phyloP scores from a whole-genome alignment of 2,113 vertebrate species.

The Vombatus ursinus region DNA sequence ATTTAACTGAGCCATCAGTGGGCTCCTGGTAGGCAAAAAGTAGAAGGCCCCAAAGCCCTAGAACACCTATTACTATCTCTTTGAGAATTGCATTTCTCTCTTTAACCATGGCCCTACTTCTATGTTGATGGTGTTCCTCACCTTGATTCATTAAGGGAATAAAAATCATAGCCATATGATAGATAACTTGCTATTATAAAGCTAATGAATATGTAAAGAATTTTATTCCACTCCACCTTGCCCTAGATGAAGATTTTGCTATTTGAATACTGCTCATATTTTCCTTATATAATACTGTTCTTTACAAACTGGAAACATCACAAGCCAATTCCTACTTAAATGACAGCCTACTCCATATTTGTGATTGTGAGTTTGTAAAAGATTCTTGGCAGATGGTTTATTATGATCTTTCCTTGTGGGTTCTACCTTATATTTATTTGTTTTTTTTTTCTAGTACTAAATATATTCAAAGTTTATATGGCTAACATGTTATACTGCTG shows the following conservation, averaged over 20 bases:
- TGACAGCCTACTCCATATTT: not conserved
- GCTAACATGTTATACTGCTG: not conserved
- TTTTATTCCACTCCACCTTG: not conserved
- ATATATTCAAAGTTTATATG: not conserved
- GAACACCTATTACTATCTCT: no score
- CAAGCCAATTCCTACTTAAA: not conserved
- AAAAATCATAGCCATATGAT: not conserved
- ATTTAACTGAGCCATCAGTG: no score
- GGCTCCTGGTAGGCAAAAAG: no score
- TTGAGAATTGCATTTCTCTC: no score
- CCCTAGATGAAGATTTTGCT: not conserved
- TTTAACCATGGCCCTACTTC: no score
- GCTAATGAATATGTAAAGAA: not conserved
- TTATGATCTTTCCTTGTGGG: not conserved
- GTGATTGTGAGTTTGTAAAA: not conserved
- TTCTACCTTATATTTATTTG: not conserved
- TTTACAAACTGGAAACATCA: not conserved
- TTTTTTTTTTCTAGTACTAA: not conserved
- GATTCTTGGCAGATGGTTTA: not conserved
- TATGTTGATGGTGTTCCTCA: no score
- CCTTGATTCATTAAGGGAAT: no score
- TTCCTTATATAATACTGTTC: not conserved
- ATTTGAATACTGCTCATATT: not conserved
- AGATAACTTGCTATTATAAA: not conserved
- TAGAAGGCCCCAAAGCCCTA: no score